Evolutionary conservation across 1,140 invertebrate species (phyloP).

Genomic region (Rhyacophila brunnea): DNA sequence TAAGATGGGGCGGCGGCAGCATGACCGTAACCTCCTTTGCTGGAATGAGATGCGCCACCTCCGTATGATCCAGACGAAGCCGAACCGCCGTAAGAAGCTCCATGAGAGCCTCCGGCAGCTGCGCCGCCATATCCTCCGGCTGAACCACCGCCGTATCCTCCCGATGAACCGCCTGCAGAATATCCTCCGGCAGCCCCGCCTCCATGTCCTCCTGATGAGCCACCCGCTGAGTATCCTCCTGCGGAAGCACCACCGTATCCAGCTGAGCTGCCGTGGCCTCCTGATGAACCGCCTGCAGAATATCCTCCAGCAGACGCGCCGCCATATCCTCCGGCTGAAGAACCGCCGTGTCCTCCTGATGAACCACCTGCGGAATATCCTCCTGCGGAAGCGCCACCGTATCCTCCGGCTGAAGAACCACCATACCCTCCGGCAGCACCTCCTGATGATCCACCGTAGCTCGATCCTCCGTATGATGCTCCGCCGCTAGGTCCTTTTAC

Average conservation of each 20-base stretch:
- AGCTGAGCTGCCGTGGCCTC: not conserved
- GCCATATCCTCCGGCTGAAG: not conserved
- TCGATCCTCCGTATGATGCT: not conserved
- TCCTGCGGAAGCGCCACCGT: constrained; percentile 4
- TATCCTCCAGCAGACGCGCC: not conserved
- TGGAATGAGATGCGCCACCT: constrained; percentile 6
- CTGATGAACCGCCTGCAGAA: not conserved
- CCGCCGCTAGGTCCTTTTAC: not conserved
- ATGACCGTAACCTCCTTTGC: not conserved
- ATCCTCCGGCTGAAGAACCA: constrained; percentile 2
- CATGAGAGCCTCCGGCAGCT: not conserved
- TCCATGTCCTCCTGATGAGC: constrained; percentile 11
- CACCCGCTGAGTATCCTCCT: constrained; percentile 10
- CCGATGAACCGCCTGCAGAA: not conserved
- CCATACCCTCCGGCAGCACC: constrained; percentile 6
- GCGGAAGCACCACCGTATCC: constrained; percentile 14
- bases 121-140: not conserved
- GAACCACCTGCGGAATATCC: not conserved
- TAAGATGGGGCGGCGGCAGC: not conserved
- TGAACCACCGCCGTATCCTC: constrained; percentile 1
- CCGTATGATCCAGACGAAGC: not conserved
- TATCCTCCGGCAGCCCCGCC: not conserved
- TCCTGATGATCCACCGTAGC: not conserved
- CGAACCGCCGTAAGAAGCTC: not conserved
- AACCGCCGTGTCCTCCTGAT: constrained; percentile 4